Base-by-base conservation (phyloP, 2,113 vertebrate genomes). In the Corythaeola cristata region DNA sequence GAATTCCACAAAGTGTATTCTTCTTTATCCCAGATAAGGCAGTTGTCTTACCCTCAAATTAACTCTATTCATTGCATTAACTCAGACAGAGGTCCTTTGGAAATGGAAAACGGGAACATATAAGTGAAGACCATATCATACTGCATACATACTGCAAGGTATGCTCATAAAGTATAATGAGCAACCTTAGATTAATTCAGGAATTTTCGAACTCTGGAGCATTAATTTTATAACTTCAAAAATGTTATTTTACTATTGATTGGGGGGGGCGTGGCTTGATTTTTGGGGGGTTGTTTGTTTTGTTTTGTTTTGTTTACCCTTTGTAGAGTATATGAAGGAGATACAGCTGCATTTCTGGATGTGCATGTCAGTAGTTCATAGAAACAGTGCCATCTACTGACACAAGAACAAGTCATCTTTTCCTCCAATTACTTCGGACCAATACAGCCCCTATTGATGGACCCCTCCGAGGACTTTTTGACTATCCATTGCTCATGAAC, bases 301-400 rank as follows among this genome's bases (percentile, higher is more conserved):
- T 26, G 9, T 24, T 67, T 41, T 69, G 13, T 20, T 78, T 67
- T 6, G 63, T 91, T 56, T 21, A 76, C 26, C 53, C 32, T 15
- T 16, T 15, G 44, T 35, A 58, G 33, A 85, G 39, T 21, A 32
- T 1, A 17, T 0, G 4, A 68, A 82, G 35, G 28, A 89, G 33
- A 28, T 16, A 7, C 33, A 79, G 44, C 81, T 73, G 69, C 58
- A 15, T 67, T 95, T 86, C 69, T 67, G 39, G 44, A 35, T 45
- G 32, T 37, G 22, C 33, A 4, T 52, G 47, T 44, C 15, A 27
- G 76, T 93, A 97, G 91, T 62, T 88, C 96, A 96, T 97, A 96
- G 95, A 97, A 96, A 96, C 93, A 97, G 93, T 97, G 96, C 96
- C 96, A 97, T 96, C 96, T 97, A 95, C 93, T 96, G 96, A 83